Base-by-base conservation (phyloP, 2,797 vertebrate genomes). In the Coregonus suidteri region DNA sequence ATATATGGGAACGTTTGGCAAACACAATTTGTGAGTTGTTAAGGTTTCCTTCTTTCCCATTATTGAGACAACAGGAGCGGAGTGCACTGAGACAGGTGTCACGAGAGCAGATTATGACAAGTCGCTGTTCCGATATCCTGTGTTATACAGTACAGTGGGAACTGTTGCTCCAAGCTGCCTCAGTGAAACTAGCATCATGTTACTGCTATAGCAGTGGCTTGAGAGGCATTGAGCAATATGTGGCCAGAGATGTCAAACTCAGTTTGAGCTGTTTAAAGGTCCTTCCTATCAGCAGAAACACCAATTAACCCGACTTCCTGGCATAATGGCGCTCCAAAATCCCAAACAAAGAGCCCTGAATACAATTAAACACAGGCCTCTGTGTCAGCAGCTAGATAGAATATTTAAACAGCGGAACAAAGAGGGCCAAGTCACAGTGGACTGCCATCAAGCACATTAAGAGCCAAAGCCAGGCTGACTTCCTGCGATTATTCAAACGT, bases 1-100 rank as follows among this genome's bases (percentile, higher is more conserved):
- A 88, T 89, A 83, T 86, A 81, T 73, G 80, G 81, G 83, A 83
- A 76, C 80, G 80, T 85, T 74, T 78, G 75, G 71, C 52, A 74
- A 75, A 75, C 13, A 15, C 20, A 30, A 54, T 53, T 53, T 53
- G 47, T 31, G 70, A 72, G n/a, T 16, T 18, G 47, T 30, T 72
- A 20, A 30, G 1, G 47, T 71, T 6, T 14, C 41, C 5, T 1
- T 25, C 70, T 53, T 47, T 15, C 20, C 20, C 20, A 25, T 71
- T 71, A 54, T 54, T 72, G 25, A 72, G 70, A 14, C 70, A 53
- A 54, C 70, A 34, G 1, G 25, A 53, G 51, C 25, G 34, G 41
- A 52, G 16, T n/a, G 47, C 4, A 3, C 70, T 5, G n/a, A 14
- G 70, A 72, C 70, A 72, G 25, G 20, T 52, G 70, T 54, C 70